Evolutionary conservation across 2,888 invertebrate genomes (phyloP).

Genomic region (Pyralis farinalis): DNA sequence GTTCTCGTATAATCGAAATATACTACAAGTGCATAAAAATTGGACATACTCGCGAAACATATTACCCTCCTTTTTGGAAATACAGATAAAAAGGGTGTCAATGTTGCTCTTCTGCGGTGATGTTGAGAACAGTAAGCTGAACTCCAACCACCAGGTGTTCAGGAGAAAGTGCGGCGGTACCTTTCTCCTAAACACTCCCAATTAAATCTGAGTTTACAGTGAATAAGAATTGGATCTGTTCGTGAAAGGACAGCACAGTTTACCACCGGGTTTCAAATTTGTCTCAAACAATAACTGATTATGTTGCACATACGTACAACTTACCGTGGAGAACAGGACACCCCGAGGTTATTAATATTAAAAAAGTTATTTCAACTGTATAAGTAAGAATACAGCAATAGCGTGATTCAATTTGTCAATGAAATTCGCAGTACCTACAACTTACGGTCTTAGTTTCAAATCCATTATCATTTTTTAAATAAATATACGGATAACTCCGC

Average conservation of each 20-base stretch:
- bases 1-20: no score
- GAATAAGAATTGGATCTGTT: conserved; percentile 30
- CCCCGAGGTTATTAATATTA: conserved; percentile 28
- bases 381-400: conserved; percentile 22
- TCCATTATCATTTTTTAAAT: no score
- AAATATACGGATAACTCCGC: no score
- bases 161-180: neutral
- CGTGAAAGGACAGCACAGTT: conserved; percentile 27
- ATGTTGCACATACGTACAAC: conserved; percentile 33
- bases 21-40: no score
- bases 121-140: conserved; percentile 7
- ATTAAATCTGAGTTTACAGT: conserved; percentile 37
- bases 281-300: conserved; percentile 28
- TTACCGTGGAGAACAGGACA: conserved; percentile 67
- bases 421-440: no score
- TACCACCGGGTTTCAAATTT: neutral
- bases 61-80: no score
- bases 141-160: conserved; percentile 2
- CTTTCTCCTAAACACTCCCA: neutral
- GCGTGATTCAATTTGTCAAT: conserved; percentile 28
- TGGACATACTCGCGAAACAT: no score
- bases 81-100: conserved; percentile 62
- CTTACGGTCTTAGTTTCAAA: no score
- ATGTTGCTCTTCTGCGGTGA: conserved; percentile 17
- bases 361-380: conserved; percentile 6